Evolutionary conservation across 2,113 vertebrate species (phyloP), one percentile per base, ranked within the genome.

Genomic region (Pungitius pungitius): DNA sequence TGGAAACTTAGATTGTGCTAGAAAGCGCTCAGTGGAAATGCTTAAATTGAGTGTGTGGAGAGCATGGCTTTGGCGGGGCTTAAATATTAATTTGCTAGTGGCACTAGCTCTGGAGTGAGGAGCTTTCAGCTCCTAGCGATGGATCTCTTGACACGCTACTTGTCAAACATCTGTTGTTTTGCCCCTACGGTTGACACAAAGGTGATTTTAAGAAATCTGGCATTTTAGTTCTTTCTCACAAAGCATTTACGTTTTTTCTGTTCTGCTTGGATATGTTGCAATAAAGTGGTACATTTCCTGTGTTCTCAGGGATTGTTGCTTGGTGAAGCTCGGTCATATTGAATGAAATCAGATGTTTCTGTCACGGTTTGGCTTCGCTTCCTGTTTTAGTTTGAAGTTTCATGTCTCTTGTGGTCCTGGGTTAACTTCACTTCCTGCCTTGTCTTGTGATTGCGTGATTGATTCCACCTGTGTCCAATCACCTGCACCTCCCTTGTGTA

Each of bases 11-110:
- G 71, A 88, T 81, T 82, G 79, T 75, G 51, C 60, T 65, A 49
- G 60, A 74, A 67, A 61, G 71, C 65, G 75, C 73, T 77, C 69
- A 77, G 78, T 59, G 71, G 68, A 83, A 86, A 84, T 63, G 77
- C 76, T 77, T 57, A 75, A 87, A 83, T 73, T n/a, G 74, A 84
- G 77, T 51, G 45, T 74, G 75, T 37, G 59, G 73, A 67, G 82
- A 71, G 37, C 30, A 69, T 68, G 52, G 69, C 73, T 88, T 85
- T 74, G 59, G 80, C 69, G 45, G 59, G 70, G 70, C 81, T 88
- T 83, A 87, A 81, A 89, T 79, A 86, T 88, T 84, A 6, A 86
- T 90, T 79, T 77, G 71, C 72, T 73, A 49, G 73, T 56, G 78
- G 68, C 73, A 56, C 59, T 15, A 18, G 64, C 55, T 62, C 52